Base-by-base conservation (phyloP, 2,888 invertebrate genomes). In the Seira musarum region DNA sequence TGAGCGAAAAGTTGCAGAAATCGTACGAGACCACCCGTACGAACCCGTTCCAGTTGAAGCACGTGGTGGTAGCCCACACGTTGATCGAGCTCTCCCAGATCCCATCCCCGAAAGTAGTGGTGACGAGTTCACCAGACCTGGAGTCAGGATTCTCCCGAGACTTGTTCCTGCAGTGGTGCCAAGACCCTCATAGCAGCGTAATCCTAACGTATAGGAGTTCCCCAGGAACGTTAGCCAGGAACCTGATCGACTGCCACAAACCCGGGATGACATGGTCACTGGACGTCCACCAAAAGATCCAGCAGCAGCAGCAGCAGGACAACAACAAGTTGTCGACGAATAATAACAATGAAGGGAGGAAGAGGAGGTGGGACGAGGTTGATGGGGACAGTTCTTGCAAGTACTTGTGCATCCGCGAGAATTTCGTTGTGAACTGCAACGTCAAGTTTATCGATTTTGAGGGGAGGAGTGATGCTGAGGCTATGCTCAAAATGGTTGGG, bases 221-320 rank as follows among this genome's bases (percentile, higher is more conserved):
- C 0, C 94, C 94, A 0, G 95, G 95, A 10, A 95, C 95, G 0
- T 88, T 96, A 69, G 94, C 94, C 0, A 91, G 95, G 76, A 94
- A 95, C 86, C 90, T 96, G 63, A 91, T 95, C 46, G 95, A 95
- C 82, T 72, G 76, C 5, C 93, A 93, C 81, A 94, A 94, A 0
- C 93, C 93, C 0, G 93, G 93, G 85, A 90, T 94, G 53, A 92
- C 92, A 66, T 90, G 95, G 22, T 94, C 94, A 87, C 88, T 96
- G 80, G 92, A 92, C 72, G 91, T 95, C 0, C 91, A 92, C 69
- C 91, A 92, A 17, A 90, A 95, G 21, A 91, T 95, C 0, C 91
- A 93, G 80, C 89, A 95, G 0, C 95, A 95, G 19, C 67, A 46
- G 13, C 13, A 68, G 24, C 49, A 24, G 49, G 57, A 49, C n/a